Conservation (phyloP, 2,113 vertebrate genomes). For the Noturus placidus region DNA sequence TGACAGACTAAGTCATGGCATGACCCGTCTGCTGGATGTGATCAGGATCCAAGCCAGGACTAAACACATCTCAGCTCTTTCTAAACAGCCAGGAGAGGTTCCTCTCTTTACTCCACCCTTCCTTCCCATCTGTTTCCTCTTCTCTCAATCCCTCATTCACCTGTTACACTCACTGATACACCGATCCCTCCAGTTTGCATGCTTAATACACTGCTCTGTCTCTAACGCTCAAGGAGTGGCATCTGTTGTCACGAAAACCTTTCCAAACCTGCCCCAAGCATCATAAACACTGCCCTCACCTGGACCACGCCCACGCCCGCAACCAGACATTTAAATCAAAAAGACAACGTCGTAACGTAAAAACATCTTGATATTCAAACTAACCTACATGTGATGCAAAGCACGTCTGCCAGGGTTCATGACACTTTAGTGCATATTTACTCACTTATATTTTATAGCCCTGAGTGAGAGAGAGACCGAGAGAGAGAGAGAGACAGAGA, state of each 20-base stretch:
- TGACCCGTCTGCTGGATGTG: conserved; percentile 72
- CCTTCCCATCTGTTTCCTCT: background rate
- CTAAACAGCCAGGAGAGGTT: conserved; percentile 42
- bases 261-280: background rate
- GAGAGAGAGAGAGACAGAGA: too few species aligned
- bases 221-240: background rate
- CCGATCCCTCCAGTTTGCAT: background rate
- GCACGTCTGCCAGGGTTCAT: background rate
- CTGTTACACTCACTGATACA: background rate
- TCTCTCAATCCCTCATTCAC: background rate
- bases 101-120: background rate
- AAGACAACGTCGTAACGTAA: background rate
- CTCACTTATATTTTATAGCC: background rate
- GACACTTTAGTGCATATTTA: background rate
- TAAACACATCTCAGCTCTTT: conserved; percentile 62
- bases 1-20: conserved; percentile 52
- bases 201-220: background rate
- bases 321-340: background rate
- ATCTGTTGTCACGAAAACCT: background rate
- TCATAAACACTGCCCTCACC: background rate
- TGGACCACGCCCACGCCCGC: background rate
- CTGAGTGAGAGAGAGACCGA: background rate
- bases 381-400: background rate
- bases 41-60: conserved; percentile 62
- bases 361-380: background rate